These are phyloP conservation scores for Nematolebias whitei DNA, from an alignment of 2,113 vertebrate species.

Conservation along the genomic window DNA sequence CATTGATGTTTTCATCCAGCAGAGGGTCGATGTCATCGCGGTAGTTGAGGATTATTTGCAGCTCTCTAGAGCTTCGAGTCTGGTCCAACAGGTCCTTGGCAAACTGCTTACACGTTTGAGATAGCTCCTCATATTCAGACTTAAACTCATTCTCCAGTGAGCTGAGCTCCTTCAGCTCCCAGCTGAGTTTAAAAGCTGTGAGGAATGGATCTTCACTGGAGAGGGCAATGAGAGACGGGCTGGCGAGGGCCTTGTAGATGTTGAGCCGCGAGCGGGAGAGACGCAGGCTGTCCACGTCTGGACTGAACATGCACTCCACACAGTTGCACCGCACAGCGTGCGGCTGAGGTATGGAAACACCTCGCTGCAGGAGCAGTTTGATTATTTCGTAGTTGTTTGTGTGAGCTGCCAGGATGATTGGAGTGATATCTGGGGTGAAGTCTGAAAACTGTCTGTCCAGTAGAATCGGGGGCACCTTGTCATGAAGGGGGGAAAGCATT, in stretches of 20 bases:
- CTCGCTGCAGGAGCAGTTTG: constrained; percentile 93
- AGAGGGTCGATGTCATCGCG: constrained; percentile 89
- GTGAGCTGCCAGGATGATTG: constrained; percentile 96
- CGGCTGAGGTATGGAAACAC: constrained; percentile 93
- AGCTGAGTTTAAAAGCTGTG: constrained; percentile 94
- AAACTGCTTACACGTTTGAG: constrained; percentile 90
- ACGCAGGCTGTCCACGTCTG: constrained; percentile 92
- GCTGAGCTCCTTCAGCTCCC: constrained; percentile 96
- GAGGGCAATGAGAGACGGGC: constrained; percentile 91
- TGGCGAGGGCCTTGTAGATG: constrained; percentile 93
- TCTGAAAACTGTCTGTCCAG: constrained; percentile 95
- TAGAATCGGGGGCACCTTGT: constrained; percentile 91
- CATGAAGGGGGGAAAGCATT: constrained; percentile 6
- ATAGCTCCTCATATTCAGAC: constrained; percentile 93
- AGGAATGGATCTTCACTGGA: constrained; percentile 98
- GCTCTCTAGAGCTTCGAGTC: constrained; percentile 93
- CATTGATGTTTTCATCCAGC: constrained; percentile 87
- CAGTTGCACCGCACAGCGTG: constrained; percentile 96
- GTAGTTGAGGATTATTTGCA: constrained; percentile 96
- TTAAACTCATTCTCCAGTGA: constrained; percentile 98
- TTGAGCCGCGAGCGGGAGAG: constrained; percentile 95
- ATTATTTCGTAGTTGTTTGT: constrained; percentile 98
- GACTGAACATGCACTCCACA: constrained; percentile 90
- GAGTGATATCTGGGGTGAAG: constrained; percentile 97
- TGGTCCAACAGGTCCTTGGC: constrained; percentile 97